phyloP scores from a whole-genome alignment of 2,113 vertebrate genomes.

The Cynocephalus volans region DNA sequence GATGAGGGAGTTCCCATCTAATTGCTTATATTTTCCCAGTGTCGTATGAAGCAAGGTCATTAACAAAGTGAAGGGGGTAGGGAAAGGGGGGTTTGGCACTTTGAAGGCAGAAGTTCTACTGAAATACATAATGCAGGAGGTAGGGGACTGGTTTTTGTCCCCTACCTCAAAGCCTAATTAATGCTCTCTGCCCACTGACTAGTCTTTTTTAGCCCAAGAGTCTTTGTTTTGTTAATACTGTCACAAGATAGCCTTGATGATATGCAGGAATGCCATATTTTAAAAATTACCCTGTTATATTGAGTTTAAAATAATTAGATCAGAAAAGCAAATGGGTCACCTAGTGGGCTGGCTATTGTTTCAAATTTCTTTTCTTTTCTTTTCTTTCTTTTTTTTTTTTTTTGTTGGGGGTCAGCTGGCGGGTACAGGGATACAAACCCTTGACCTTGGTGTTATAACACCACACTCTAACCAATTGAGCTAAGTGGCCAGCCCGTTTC shows the following conservation, averaged over 20 bases:
- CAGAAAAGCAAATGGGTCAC: slow-evolving; percentile 8
- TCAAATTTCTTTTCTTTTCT: background rate
- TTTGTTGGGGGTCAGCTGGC: too few species aligned
- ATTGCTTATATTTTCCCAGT: slow-evolving; percentile 34
- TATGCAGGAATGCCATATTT: background rate
- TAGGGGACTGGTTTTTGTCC: background rate
- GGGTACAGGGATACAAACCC: too few species aligned
- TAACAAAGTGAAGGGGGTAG: background rate
- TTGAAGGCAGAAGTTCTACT: background rate
- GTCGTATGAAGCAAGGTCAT: background rate
- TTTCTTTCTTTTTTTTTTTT: too few species aligned
- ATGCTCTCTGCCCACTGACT: background rate
- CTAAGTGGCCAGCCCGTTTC: background rate
- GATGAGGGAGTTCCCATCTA: background rate
- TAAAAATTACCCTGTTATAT: slow-evolving; percentile 8
- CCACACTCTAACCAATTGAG: too few species aligned
- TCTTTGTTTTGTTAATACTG: slow-evolving; percentile 39
- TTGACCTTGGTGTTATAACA: too few species aligned
- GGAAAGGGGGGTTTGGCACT: background rate
- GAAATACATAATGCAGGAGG: background rate
- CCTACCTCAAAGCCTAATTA: background rate
- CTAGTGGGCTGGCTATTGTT: background rate
- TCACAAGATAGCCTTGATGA: background rate
- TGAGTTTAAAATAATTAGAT: background rate
- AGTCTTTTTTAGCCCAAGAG: background rate